A percentile compares a stretch with the other conserved stretches of the same genome.
Evolutionary conservation across 2,888 invertebrate species (phyloP).

Genomic region (Pycnomerus fuliginosus): DNA sequence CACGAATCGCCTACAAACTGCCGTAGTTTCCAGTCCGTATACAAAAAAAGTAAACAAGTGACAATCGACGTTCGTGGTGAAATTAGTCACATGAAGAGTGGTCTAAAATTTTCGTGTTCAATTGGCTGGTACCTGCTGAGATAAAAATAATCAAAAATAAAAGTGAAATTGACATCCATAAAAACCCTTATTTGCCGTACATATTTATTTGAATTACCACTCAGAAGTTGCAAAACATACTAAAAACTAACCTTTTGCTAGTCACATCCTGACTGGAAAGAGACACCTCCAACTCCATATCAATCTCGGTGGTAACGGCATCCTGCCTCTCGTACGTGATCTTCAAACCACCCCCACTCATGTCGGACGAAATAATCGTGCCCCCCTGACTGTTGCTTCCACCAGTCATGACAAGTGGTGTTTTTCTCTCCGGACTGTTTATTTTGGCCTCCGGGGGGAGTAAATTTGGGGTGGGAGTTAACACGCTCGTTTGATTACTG

Average conservation of each 20-base stretch:
- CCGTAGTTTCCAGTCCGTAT: no score
- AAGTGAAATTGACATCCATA: no score
- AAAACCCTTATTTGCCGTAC: no score
- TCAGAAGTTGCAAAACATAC: slow-evolving; percentile 1
- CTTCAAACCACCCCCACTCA: slow-evolving; percentile 55
- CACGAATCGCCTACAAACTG: no score
- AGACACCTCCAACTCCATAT: slow-evolving; percentile 50
- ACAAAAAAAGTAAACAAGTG: no score
- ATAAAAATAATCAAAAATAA: no score
- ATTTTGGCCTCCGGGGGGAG: slow-evolving; percentile 4
- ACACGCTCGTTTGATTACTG: slow-evolving; percentile 40
- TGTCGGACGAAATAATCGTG: slow-evolving; percentile 46
- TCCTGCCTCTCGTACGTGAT: slow-evolving; percentile 59
- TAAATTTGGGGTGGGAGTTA: slow-evolving; percentile 30
- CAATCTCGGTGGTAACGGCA: slow-evolving; percentile 46
- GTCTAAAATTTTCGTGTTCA: no score
- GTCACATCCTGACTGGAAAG: slow-evolving; percentile 41
- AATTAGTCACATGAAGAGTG: no score
- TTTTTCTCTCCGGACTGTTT: slow-evolving; percentile 6
- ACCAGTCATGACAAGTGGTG: slow-evolving; percentile 35
- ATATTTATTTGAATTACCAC: slow-evolving; percentile 1
- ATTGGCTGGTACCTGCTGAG: no score
- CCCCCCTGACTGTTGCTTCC: slow-evolving; percentile 35
- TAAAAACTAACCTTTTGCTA: slow-evolving; percentile 11
- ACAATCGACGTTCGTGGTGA: no score